phyloP scores from a whole-genome alignment of 2,113 vertebrate genomes.

The Phodopus roborovskii region DNA sequence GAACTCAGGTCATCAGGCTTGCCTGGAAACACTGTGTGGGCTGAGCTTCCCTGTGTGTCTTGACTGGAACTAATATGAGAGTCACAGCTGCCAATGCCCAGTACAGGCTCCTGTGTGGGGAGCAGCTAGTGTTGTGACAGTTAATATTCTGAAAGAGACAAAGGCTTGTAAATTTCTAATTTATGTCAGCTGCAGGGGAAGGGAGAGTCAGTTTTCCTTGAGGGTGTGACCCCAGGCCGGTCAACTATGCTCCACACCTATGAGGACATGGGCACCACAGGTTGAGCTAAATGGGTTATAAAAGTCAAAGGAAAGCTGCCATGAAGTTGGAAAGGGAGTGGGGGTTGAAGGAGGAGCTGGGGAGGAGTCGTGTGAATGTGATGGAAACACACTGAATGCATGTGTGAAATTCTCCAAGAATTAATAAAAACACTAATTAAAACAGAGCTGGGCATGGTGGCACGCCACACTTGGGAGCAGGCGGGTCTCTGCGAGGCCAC shows the following conservation, averaged over 20 bases:
- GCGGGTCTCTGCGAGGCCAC: neutral
- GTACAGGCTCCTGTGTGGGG: neutral
- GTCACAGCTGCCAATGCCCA: too few species aligned
- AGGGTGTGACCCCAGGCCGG: neutral
- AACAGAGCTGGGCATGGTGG: neutral
- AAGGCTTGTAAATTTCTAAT: neutral
- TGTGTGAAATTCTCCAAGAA: neutral
- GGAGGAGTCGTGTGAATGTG: neutral
- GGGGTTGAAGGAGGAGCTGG: neutral
- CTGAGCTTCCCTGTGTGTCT: neutral
- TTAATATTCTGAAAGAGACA: neutral
- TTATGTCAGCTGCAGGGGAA: neutral
- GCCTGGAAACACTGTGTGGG: neutral
- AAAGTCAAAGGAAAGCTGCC: neutral
- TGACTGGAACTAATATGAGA: neutral
- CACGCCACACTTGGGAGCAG: neutral
- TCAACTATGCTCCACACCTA: neutral
- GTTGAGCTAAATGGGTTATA: too few species aligned
- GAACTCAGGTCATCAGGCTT: too few species aligned
- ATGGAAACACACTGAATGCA: neutral
- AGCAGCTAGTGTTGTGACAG: neutral
- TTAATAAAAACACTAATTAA: neutral
- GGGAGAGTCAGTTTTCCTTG: neutral
- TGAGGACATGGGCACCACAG: neutral
- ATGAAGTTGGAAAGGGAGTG: neutral